Percentiles rank a stretch among this genome's conserved stretches.
Conservation (phyloP, 2,113 vertebrate genomes). For the Sylvia atricapilla region DNA sequence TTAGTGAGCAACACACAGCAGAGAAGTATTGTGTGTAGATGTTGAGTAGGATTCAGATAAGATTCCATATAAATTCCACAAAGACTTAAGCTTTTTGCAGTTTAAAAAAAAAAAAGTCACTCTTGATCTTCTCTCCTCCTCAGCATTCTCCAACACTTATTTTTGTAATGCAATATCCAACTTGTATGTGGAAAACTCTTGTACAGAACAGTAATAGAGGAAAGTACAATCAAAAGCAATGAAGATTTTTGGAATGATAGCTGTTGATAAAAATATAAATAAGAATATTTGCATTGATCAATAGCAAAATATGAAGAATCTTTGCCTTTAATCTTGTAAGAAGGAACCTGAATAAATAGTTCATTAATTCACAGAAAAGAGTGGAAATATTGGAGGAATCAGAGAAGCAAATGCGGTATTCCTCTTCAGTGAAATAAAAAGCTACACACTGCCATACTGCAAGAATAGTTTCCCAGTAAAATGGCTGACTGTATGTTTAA, state of each 20-base stretch:
- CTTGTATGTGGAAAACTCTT: not conserved
- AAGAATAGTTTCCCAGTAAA: not conserved
- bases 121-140: not conserved
- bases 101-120: not conserved
- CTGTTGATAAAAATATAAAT: not conserved
- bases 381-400: not conserved
- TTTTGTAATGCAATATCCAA: not conserved
- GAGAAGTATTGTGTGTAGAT: not conserved
- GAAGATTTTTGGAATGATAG: not conserved
- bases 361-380: not conserved
- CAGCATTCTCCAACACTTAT: not conserved
- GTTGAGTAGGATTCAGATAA: not conserved
- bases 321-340: not conserved
- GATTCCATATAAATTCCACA: not conserved
- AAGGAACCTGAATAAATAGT: not conserved
- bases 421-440: not conserved
- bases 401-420: not conserved
- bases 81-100: not conserved
- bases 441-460: not conserved
- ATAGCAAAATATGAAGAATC: not conserved
- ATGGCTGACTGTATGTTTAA: not conserved
- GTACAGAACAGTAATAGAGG: not conserved
- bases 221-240: not conserved
- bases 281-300: not conserved
- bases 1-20: not conserved